Evolutionary conservation across 1,140 invertebrate genomes (phyloP), one percentile per base, ranked within the genome.

Genomic region (Drosophila sp.): DNA sequence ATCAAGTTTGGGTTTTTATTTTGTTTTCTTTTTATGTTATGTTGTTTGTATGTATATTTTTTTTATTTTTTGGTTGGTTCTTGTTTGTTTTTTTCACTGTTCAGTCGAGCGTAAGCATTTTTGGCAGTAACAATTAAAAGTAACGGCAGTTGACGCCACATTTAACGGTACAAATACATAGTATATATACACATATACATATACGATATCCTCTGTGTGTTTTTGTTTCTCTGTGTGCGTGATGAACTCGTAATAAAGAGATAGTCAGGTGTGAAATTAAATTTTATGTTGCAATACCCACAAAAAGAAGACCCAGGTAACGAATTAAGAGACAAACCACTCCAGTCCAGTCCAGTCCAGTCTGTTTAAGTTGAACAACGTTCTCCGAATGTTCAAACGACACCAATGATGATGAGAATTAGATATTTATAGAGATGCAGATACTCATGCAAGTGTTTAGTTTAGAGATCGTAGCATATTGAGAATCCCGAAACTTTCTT

Each of bases 91-190:
- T 38, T 38, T 47, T 41, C 60, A 40, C 38, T 58, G 50, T 33
- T 65, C 71, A 76, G 82, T 83, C 65, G 72, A 72, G 44, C 61
- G 58, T 57, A 63, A 56, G 64, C 63, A 65, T 76, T 79, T 83
- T 79, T 40, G 62, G 75, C 72, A 87, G 66, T 87, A 83, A 87
- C 83, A 87, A 79, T 86, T 86, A 86, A 86, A 87, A 76, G 32
- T 70, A 86, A 86, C 83, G 76, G 60, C 66, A 44, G 68, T 83
- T 83, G 72, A 60, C 67, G 66, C 64, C 47, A 60, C 73, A 61
- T 75, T 81, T 65, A 80, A 80, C 79, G 77, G 83, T 86, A 81
- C 35, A 67, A 50, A 50, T 27, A 50, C 44, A 10, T 27, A 38
- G 17, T 38, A 38, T 38, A 38, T 38, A 50, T 25, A 50, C 27